Base-by-base conservation (phyloP, 2,113 vertebrate genomes). In the Rhynchopsitta pachyrhyncha region DNA sequence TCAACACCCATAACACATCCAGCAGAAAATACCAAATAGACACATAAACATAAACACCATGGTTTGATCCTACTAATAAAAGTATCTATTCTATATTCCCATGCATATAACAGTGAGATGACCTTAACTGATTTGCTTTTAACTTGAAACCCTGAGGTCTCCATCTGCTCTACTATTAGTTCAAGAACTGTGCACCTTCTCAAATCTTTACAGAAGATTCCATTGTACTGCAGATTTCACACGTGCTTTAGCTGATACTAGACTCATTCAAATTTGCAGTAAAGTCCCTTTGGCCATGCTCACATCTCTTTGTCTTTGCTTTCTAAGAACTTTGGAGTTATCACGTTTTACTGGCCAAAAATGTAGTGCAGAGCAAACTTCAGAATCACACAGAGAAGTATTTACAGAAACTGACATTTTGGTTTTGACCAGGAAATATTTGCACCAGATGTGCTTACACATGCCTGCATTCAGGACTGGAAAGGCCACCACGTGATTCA, bases 361-460 rank as follows among this genome's bases (percentile, higher is more conserved):
- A 62, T 3, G 0, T n/a, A 7, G 50, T 1, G 7, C 90, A 80
- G 86, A 90, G 60, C 5, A 55, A 83, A 88, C 81, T 95, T 93
- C 86, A 82, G 92, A 35, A 90, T 68, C 60, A 37, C 71, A 35
- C 74, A 69, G 46, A 64, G 69, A 78, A 93, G 82, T 88, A 93
- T 96, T 96, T 95, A 75, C 76, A 94, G 92, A 70, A 95, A 86
- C 78, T 60, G 90, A 93, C 92, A 96, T 78, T 97, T 93, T 17
- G 31, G 82, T 92, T 93, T 93, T 82, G 47, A 93, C 64, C 82
- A 93, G 86, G 82, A 84, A 95, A 96, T 94, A 94, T 94, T 94
- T 96, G 90, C 90, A 92, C 49, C 94, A 95, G 91, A 88, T 95
- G 93, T 95, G 90, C 82, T 94, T 57, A 73, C 93, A 80, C 31